phyloP scores from a whole-genome alignment of 2,888 invertebrate species.

The Agrochola circellaris region DNA sequence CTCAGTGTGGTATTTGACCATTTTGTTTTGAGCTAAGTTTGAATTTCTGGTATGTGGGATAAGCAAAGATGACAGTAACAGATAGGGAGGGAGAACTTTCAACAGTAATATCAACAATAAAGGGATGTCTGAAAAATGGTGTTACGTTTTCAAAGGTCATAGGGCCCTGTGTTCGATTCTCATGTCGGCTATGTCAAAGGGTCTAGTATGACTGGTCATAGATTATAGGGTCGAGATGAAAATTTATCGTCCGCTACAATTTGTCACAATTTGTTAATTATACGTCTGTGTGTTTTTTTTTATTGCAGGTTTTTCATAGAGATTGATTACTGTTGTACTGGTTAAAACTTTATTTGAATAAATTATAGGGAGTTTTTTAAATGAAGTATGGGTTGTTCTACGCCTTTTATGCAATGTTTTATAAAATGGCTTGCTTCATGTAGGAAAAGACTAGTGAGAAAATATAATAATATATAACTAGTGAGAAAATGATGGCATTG shows the following conservation, averaged over 20 bases:
- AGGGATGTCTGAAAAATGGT: not conserved
- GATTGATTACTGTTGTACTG: slow-evolving; percentile 52
- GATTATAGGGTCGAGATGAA: slow-evolving; percentile 50
- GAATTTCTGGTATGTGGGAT: slow-evolving; percentile 20
- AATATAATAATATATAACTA: no score
- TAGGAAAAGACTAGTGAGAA: no score
- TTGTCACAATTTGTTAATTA: slow-evolving; percentile 70
- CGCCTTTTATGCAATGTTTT: no score
- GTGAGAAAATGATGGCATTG: no score
- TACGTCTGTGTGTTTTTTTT: slow-evolving; percentile 27
- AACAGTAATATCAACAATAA: not conserved
- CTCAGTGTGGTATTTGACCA: not conserved
- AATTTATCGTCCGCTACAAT: slow-evolving; percentile 60
- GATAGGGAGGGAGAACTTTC: not conserved
- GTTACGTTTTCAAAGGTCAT: no score
- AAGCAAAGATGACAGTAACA: not conserved
- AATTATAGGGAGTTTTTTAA: not conserved
- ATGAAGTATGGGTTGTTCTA: not conserved
- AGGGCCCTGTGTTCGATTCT: not conserved
- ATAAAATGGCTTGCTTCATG: no score
- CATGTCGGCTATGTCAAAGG: not conserved
- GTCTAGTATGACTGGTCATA: slow-evolving; percentile 40
- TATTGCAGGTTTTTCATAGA: slow-evolving; percentile 56
- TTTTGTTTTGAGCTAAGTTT: slow-evolving; percentile 10
- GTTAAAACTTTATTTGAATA: not conserved